Percentiles rank a stretch among this genome's conserved stretches.
Evolutionary conservation across 2,797 vertebrate species (phyloP).

Genomic region (Halcyon badia): DNA sequence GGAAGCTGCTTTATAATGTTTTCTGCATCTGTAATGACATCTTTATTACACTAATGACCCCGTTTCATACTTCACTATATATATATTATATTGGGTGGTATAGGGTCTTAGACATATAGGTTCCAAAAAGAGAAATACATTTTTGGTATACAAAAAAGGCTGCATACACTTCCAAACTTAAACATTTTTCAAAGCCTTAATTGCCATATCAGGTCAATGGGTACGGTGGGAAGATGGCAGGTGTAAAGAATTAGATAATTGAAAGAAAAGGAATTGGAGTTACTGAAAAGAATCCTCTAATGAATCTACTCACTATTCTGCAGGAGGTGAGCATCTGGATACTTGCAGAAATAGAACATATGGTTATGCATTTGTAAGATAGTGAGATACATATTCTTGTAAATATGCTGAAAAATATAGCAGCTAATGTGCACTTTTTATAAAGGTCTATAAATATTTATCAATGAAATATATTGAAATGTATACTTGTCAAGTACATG

Average conservation of each 20-base stretch:
- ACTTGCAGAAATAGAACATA: constrained; percentile 47
- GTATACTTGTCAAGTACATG: not conserved
- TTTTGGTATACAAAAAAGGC: not conserved
- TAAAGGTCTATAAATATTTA: constrained; percentile 60
- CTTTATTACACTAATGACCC: not conserved
- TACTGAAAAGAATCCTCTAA: not conserved
- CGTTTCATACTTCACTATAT: not conserved
- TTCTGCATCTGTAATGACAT: not conserved
- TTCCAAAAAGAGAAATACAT: not conserved
- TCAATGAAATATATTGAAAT: constrained; percentile 17
- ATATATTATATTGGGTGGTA: not conserved
- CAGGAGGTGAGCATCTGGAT: constrained; percentile 42
- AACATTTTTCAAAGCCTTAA: constrained; percentile 1
- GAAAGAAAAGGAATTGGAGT: not conserved
- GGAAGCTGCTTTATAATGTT: not conserved
- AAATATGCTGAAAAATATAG: constrained; percentile 67
- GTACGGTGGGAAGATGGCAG: not conserved
- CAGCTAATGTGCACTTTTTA: constrained; percentile 8
- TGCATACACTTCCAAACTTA: not conserved
- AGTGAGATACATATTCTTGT: constrained; percentile 11
- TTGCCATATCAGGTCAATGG: not conserved
- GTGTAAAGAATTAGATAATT: not conserved
- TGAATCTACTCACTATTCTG: constrained; percentile 10
- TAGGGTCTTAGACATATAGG: not conserved
- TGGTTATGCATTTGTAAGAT: constrained; percentile 39